phyloP scores from a whole-genome alignment of 2,888 invertebrate genomes.

The Coelopa pilipes region DNA sequence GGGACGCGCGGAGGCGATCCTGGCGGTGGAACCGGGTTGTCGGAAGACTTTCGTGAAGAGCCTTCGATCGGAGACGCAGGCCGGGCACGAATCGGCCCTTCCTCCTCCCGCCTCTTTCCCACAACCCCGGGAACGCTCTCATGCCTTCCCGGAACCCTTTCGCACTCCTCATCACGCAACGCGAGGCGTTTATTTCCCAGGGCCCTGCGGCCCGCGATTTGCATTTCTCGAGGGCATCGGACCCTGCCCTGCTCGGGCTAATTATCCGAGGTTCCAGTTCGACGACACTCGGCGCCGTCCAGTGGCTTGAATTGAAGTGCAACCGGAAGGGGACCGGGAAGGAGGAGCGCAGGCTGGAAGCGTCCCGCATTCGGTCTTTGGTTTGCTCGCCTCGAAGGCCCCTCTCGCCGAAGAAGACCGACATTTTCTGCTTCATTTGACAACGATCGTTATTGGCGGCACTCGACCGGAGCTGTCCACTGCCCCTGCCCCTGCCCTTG shows the following conservation, averaged over 20 bases:
- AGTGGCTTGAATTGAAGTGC: neutral
- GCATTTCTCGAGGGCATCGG: too few relatives aligned
- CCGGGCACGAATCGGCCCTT: neutral
- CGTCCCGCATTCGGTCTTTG: neutral
- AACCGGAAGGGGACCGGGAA: neutral
- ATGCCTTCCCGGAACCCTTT: too few relatives aligned
- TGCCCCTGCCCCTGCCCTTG: neutral
- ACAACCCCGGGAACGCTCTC: too few relatives aligned
- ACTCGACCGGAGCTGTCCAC: neutral
- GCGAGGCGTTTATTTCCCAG: too few relatives aligned
- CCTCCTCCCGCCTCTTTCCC: too few relatives aligned
- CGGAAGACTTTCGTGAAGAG: neutral
- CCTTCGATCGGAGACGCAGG: neutral
- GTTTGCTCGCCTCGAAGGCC: neutral
- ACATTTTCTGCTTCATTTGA: slow-evolving; percentile 25
- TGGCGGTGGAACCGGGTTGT: neutral
- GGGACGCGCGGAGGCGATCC: too few relatives aligned
- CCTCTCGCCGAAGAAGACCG: neutral
- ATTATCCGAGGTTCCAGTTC: too few relatives aligned
- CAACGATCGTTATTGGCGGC: slow-evolving; percentile 16
- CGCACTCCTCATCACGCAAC: too few relatives aligned
- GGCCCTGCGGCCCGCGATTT: too few relatives aligned
- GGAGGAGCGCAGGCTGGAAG: neutral
- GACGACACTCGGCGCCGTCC: too few relatives aligned
- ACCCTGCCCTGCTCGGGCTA: too few relatives aligned